Percentiles rank a stretch among this genome's conserved stretches.
Conservation (phyloP, 1,140 invertebrate species). For the Heliconius hewitsoni region DNA sequence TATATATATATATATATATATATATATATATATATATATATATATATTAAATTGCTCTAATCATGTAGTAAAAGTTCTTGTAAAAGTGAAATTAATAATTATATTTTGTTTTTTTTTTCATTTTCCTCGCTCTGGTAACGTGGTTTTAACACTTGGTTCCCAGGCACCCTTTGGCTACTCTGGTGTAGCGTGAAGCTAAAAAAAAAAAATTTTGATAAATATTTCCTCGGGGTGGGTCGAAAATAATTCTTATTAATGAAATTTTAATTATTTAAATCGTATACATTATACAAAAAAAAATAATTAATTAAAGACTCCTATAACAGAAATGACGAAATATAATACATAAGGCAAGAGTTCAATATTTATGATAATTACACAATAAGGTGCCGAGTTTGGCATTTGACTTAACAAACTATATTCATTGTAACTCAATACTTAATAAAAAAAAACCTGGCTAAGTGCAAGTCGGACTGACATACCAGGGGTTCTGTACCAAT, state of each 20-base stretch:
- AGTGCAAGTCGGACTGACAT: too few species aligned
- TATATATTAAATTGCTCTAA: background rate
- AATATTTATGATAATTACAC: conserved; percentile 3
- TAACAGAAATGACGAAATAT: background rate
- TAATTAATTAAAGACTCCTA: background rate
- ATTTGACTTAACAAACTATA: conserved; percentile 4
- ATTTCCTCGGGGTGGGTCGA: background rate
- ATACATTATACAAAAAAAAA: background rate
- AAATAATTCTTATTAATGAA: background rate
- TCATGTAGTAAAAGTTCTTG: background rate
- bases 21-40: too few species aligned
- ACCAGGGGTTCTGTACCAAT: too few species aligned
- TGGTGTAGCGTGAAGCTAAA: too few species aligned
- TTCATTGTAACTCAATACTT: background rate
- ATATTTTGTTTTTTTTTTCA: too few species aligned
- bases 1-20: too few species aligned
- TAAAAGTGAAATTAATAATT: too few species aligned
- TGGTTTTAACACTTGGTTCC: background rate
- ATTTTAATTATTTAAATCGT: background rate
- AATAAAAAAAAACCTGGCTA: background rate
- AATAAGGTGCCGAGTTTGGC: background rate
- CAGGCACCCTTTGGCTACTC: background rate
- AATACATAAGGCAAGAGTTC: conserved; percentile 1
- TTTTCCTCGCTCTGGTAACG: too few species aligned
- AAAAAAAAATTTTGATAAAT: too few species aligned